These are phyloP conservation scores for Hephaestus fuliginosus DNA, from an alignment of 2,797 vertebrate species.

Conservation along the genomic window DNA sequence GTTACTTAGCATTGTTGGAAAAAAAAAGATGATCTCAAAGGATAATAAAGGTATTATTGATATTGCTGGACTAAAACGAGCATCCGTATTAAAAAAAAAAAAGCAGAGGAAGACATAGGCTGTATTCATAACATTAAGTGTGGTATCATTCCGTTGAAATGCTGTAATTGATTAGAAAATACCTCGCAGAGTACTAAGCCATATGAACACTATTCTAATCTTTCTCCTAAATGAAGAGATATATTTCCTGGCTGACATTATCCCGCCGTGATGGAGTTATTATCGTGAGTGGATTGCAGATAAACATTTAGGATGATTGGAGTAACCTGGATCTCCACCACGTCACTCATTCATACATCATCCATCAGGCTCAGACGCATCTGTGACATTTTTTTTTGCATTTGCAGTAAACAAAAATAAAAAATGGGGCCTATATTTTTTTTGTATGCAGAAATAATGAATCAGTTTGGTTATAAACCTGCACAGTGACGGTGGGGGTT, in stretches of 20 bases:
- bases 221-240: conserved; percentile 81
- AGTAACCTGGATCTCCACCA: conserved; percentile 64
- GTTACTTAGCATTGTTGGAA: conserved; percentile 19
- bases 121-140: conserved; percentile 78
- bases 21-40: conserved; percentile 51
- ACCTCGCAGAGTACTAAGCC: conserved; percentile 70
- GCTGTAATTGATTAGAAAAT: conserved; percentile 82
- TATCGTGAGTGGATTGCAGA: conserved; percentile 78
- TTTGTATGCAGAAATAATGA: conserved; percentile 11
- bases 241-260: conserved; percentile 79
- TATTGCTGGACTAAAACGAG: conserved; percentile 60
- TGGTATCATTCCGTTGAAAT: conserved; percentile 79
- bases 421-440: neutral
- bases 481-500: neutral
- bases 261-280: conserved; percentile 73
- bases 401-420: conserved; percentile 4
- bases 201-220: conserved; percentile 80
- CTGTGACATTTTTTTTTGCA: conserved; percentile 25
- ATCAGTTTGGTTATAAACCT: neutral
- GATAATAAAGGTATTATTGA: conserved; percentile 61
- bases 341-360: conserved; percentile 72
- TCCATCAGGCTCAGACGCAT: conserved; percentile 47
- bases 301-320: conserved; percentile 81
- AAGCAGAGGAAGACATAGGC: conserved; percentile 47
- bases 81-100: conserved; percentile 52